Evolutionary conservation across 2,113 vertebrate genomes (phyloP).

Genomic region (Sinocyclocheilus grahami): DNA sequence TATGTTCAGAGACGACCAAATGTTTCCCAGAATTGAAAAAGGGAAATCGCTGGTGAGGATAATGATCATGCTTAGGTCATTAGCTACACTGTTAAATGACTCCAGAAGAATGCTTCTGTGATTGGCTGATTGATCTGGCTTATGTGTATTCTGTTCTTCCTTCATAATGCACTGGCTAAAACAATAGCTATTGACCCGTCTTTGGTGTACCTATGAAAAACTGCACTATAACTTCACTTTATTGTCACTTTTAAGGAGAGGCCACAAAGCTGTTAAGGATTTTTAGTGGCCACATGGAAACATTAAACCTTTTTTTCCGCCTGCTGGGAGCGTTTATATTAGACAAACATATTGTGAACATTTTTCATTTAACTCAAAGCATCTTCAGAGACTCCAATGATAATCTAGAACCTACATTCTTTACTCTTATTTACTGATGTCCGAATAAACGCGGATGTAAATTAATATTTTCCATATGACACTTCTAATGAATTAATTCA

Average conservation of each 20-base stretch:
- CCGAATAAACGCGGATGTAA: neutral
- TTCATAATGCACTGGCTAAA: slow-evolving; percentile 2
- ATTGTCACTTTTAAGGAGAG: slow-evolving; percentile 27
- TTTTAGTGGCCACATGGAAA: slow-evolving; percentile 4
- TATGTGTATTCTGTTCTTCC: slow-evolving; percentile 18
- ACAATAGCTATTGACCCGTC: slow-evolving; percentile 15
- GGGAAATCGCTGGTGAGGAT: slow-evolving; percentile 42
- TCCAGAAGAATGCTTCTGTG: slow-evolving; percentile 22
- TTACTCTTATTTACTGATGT: neutral
- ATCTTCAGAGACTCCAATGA: neutral
- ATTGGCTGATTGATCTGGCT: slow-evolving; percentile 54
- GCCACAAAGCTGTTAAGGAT: slow-evolving; percentile 20
- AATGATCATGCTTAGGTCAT: slow-evolving; percentile 50
- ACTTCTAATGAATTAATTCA: too few species aligned
- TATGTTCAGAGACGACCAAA: slow-evolving; percentile 10
- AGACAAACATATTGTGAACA: neutral
- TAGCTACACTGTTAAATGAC: slow-evolving; percentile 47
- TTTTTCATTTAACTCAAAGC: neutral
- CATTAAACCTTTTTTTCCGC: neutral
- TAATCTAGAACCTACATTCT: neutral
- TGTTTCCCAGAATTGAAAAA: slow-evolving; percentile 33
- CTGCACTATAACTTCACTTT: slow-evolving; percentile 16
- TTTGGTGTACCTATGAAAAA: slow-evolving; percentile 13
- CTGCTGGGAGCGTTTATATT: neutral
- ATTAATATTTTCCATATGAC: neutral